A percentile compares a stretch with the other conserved stretches of the same genome.
phyloP scores from a whole-genome alignment of 2,113 vertebrate genomes.

The Sialia sialis region DNA sequence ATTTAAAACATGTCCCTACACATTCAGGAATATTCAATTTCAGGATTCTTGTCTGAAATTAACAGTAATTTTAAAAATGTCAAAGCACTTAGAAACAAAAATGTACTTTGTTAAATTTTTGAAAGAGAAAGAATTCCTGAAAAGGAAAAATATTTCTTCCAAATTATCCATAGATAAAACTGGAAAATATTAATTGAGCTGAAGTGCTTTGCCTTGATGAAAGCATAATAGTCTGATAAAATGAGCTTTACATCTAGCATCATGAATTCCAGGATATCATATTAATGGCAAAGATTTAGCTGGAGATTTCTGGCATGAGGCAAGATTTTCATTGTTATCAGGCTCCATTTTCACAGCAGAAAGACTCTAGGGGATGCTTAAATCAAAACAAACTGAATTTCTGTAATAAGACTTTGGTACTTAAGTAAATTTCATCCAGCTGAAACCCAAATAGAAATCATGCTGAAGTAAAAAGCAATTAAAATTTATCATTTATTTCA shows the following conservation, averaged over 20 bases:
- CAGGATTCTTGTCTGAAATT: background rate
- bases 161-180: background rate
- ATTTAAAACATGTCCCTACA: background rate
- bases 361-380: background rate
- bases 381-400: background rate
- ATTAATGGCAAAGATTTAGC: background rate
- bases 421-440: background rate
- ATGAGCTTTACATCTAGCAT: background rate
- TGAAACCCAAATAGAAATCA: background rate
- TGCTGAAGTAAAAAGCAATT: background rate
- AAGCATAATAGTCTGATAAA: background rate
- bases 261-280: background rate
- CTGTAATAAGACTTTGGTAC: background rate
- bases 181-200: background rate
- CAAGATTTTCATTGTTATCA: background rate
- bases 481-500: background rate
- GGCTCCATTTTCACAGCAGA: background rate
- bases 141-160: background rate
- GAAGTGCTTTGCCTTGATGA: background rate
- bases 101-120: background rate
- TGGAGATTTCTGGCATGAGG: background rate
- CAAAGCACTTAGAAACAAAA: background rate
- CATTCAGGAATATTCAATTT: background rate
- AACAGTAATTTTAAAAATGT: background rate
- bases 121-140: background rate